Percentiles rank a stretch among this genome's conserved stretches.
phyloP scores from a whole-genome alignment of 2,797 vertebrate genomes.

The Nannoperca australis region DNA sequence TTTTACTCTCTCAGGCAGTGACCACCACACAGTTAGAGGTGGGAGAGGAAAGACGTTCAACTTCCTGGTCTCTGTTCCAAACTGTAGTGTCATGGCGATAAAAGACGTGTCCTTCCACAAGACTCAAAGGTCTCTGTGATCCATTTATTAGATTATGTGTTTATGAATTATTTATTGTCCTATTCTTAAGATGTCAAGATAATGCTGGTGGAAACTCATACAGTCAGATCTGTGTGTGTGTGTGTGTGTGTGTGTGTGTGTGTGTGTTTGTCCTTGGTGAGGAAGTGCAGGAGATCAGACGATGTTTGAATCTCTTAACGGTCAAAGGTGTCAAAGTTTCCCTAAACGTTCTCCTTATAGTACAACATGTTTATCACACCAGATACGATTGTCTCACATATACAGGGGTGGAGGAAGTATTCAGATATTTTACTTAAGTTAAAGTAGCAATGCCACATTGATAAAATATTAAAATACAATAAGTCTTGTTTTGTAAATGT shows the following conservation, averaged over 20 bases:
- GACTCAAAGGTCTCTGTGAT: slow-evolving; percentile 34
- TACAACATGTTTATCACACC: neutral
- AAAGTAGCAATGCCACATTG: neutral
- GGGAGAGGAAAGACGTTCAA: neutral
- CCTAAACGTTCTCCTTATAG: neutral
- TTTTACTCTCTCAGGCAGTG: slow-evolving; percentile 35
- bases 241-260: neutral
- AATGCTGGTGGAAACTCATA: neutral
- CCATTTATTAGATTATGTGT: neutral
- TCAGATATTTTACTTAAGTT: neutral
- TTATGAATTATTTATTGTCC: slow-evolving; percentile 5
- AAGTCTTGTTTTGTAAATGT: neutral
- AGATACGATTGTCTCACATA: neutral
- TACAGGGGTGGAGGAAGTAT: neutral
- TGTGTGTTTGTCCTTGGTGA: neutral
- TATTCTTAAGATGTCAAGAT: neutral
- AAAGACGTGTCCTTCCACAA: neutral
- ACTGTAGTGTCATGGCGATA: neutral
- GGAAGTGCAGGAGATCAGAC: neutral
- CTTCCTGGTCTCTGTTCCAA: slow-evolving; percentile 9
- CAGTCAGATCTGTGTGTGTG: neutral
- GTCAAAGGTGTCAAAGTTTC: neutral
- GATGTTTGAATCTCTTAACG: neutral
- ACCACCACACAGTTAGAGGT: neutral
- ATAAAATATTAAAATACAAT: neutral